Evolutionary conservation across 2,888 invertebrate genomes (phyloP).

Genomic region (Drosophila demipolita): DNA sequence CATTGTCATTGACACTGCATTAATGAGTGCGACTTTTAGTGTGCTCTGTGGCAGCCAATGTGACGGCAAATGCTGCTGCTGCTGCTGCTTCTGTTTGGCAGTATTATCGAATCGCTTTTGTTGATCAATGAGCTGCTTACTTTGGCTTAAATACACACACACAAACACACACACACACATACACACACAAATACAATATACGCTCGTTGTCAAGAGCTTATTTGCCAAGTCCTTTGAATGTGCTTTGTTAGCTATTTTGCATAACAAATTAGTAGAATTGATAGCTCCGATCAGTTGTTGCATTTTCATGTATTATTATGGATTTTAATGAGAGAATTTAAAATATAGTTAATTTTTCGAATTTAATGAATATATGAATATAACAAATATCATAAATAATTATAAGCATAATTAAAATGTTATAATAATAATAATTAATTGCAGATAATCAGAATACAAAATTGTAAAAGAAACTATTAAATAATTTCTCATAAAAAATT

Average conservation of each 20-base stretch:
- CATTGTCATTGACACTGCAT: slow-evolving; percentile 66
- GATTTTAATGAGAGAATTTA: slow-evolving; percentile 5
- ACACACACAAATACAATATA: slow-evolving; percentile 5
- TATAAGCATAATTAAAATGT: not conserved
- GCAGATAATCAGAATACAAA: not conserved
- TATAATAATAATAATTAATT: not conserved
- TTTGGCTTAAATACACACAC: slow-evolving; percentile 35
- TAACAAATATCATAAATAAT: too few relatives aligned
- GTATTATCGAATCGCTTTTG: slow-evolving; percentile 47
- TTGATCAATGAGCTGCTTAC: slow-evolving; percentile 68
- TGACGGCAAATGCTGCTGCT: slow-evolving; percentile 33
- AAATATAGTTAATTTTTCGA: too few relatives aligned
- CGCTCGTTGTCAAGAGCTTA: slow-evolving; percentile 27
- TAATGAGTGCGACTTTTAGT: slow-evolving; percentile 59
- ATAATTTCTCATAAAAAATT: not conserved
- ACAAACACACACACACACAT: not conserved
- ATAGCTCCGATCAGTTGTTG: slow-evolving; percentile 20
- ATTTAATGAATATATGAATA: too few relatives aligned
- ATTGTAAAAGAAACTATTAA: not conserved
- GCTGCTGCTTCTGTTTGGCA: slow-evolving; percentile 14
- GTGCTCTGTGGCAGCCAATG: slow-evolving; percentile 33
- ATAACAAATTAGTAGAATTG: slow-evolving; percentile 4
- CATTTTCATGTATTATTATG: not conserved
- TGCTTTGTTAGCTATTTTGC: slow-evolving; percentile 13
- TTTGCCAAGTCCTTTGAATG: slow-evolving; percentile 27